Evolutionary conservation across 2,888 invertebrate genomes (phyloP).

Genomic region (Eucriotettix oculatus): DNA sequence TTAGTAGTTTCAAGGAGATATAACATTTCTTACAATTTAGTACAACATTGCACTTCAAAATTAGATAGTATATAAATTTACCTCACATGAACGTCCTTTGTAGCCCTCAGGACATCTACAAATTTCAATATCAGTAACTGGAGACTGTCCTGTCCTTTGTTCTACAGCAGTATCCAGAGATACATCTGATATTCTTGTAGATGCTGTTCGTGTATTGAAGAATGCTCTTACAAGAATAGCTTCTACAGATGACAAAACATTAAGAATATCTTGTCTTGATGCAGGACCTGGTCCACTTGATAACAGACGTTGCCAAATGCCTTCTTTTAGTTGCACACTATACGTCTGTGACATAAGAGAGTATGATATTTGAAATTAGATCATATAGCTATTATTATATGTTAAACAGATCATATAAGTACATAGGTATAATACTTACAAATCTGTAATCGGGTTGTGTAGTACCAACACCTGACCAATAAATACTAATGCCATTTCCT

Average conservation of each 20-base stretch:
- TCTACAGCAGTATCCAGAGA: constrained; percentile 69
- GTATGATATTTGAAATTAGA: not conserved
- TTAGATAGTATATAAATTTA: constrained; percentile 14
- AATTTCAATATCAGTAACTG: constrained; percentile 65
- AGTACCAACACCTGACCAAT: constrained; percentile 50
- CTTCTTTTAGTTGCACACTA: constrained; percentile 46
- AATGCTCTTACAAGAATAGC: constrained; percentile 72
- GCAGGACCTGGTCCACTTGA: constrained; percentile 37
- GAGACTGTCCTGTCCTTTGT: constrained; percentile 38
- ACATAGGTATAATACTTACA: constrained; percentile 29
- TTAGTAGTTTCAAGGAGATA: no score
- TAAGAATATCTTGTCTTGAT: constrained; percentile 68
- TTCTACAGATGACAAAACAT: constrained; percentile 66
- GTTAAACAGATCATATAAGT: not conserved
- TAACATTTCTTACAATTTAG: no score
- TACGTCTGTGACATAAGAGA: constrained; percentile 30
- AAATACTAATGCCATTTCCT: constrained; percentile 58
- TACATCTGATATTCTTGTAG: constrained; percentile 62
- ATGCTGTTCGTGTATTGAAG: constrained; percentile 42
- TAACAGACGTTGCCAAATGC: constrained; percentile 42
- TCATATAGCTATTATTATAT: not conserved
- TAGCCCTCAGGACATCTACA: constrained; percentile 75
- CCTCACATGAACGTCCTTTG: constrained; percentile 69
- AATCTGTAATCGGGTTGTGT: constrained; percentile 37
- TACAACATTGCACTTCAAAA: no score